Conservation (phyloP, 1,140 invertebrate species). For the Hylaeus anthracinus region DNA sequence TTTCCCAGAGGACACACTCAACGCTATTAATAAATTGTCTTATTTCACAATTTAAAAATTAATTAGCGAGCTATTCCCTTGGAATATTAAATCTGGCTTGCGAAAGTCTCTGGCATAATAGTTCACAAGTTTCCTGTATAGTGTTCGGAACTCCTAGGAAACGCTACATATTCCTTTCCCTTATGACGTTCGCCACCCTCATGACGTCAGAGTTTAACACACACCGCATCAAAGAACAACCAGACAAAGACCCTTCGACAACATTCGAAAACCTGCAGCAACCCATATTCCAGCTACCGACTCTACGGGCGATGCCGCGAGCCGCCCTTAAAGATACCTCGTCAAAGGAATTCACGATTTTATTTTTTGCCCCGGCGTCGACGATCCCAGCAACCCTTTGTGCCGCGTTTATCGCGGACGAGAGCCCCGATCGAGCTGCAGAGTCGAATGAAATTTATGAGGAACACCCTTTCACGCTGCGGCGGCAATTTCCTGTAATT, state of each 20-base stretch:
- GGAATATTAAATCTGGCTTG: too few relatives aligned
- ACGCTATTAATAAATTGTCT: too few relatives aligned
- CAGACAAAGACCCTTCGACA: neutral
- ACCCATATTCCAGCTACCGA: neutral
- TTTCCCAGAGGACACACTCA: too few relatives aligned
- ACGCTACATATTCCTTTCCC: too few relatives aligned
- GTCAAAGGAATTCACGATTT: constrained; percentile 1
- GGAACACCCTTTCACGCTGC: constrained; percentile 28
- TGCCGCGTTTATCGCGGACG: constrained; percentile 29
- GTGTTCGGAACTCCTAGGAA: too few relatives aligned
- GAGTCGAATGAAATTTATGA: constrained; percentile 30
- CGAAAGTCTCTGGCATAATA: too few relatives aligned
- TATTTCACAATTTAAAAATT: too few relatives aligned
- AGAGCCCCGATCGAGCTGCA: neutral
- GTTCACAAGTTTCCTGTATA: too few relatives aligned
- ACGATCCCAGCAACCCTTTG: constrained; percentile 26
- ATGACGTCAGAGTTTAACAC: too few relatives aligned
- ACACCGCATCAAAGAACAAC: neutral
- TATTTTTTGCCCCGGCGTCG: neutral
- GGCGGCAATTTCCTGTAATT: constrained; percentile 55
- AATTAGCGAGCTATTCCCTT: too few relatives aligned
- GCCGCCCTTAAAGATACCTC: neutral
- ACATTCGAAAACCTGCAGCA: neutral
- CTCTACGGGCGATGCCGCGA: neutral
- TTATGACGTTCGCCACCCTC: too few relatives aligned